These are phyloP conservation scores for Wiebesia pumilae DNA, from an alignment of 1,140 invertebrate species.

Conservation along the genomic window DNA sequence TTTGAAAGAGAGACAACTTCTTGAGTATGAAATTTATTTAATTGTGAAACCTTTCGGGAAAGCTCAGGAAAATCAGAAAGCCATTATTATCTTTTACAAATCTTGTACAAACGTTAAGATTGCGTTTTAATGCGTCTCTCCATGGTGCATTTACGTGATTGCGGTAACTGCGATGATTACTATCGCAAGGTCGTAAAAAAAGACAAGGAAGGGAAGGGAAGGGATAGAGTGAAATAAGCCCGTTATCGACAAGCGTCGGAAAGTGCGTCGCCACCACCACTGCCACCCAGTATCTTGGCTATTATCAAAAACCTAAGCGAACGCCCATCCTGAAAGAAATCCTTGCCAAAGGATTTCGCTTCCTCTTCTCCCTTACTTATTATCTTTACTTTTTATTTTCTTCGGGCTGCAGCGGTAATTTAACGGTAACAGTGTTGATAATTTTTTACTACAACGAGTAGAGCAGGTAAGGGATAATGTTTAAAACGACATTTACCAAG, in stretches of 20 bases:
- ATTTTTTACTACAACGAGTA: too few relatives aligned
- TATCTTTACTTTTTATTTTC: too few relatives aligned
- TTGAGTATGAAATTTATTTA: too few relatives aligned
- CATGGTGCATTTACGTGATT: background rate
- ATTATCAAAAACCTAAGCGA: conserved; percentile 34
- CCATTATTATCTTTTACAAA: too few relatives aligned
- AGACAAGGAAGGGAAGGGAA: background rate
- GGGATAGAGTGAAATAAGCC: background rate
- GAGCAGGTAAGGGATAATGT: too few relatives aligned
- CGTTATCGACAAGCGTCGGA: conserved; percentile 3
- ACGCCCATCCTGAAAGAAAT: background rate
- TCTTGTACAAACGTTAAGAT: background rate
- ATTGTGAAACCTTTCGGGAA: too few relatives aligned
- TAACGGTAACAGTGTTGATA: too few relatives aligned
- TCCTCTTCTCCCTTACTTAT: too few relatives aligned
- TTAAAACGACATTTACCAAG: too few relatives aligned
- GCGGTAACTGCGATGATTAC: background rate
- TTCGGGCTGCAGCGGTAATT: too few relatives aligned
- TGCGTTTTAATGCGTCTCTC: background rate
- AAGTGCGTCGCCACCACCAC: conserved; percentile 11
- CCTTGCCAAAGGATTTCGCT: background rate
- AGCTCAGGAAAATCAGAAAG: too few relatives aligned
- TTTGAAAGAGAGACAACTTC: too few relatives aligned
- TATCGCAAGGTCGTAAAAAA: background rate
- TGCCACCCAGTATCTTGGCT: background rate